A percentile compares a stretch with the other conserved stretches of the same genome.
Conservation (phyloP, 2,888 invertebrate genomes). For the Rotaria socialis region DNA sequence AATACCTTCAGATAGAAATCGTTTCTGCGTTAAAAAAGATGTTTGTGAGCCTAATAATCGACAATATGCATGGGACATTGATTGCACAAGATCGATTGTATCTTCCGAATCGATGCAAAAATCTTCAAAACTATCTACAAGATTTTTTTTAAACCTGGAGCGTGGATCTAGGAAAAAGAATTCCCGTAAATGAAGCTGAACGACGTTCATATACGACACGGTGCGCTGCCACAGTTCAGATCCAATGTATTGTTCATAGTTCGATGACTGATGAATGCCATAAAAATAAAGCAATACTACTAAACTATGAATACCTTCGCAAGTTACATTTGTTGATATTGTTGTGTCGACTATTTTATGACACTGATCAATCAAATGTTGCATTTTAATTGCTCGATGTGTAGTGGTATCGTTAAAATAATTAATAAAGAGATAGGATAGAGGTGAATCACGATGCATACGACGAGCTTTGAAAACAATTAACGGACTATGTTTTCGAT, state of each 20-base stretch:
- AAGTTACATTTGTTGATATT: not conserved
- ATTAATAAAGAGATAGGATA: not conserved
- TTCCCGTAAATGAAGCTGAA: not conserved
- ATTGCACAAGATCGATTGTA: not conserved
- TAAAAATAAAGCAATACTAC: not conserved
- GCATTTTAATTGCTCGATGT: not conserved
- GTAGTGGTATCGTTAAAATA: not conserved
- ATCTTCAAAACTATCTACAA: not conserved
- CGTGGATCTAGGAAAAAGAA: not conserved
- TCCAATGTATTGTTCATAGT: not conserved
- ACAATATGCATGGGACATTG: not conserved
- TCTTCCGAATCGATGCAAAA: not conserved
- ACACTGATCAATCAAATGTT: not conserved
- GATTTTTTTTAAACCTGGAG: not conserved
- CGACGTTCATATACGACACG: not conserved
- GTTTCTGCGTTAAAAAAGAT: not conserved
- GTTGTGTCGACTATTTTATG: not conserved
- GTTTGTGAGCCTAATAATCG: not conserved
- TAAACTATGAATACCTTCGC: not conserved
- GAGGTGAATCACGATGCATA: not conserved
- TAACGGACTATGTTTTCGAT: too few relatives aligned
- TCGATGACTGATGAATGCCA: not conserved
- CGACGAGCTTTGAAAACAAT: not conserved
- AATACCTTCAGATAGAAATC: too few relatives aligned
- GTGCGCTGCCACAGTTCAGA: not conserved